Percentiles rank a stretch among this genome's conserved stretches.
Evolutionary conservation across 2,113 vertebrate genomes (phyloP).

Genomic region (Takifugu bimaculatus): DNA sequence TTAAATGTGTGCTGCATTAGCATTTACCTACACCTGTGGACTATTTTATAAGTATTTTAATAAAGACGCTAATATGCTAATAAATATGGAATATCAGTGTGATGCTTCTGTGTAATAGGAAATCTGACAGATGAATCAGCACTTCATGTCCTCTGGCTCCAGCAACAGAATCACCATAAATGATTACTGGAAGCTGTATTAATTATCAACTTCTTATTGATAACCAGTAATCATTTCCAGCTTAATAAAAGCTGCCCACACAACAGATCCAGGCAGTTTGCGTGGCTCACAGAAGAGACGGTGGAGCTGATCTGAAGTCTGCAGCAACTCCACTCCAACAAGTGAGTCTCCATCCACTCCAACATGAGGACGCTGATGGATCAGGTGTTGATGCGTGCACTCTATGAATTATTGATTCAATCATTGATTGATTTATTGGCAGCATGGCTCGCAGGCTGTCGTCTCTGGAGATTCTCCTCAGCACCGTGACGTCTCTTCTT

Average conservation of each 20-base stretch:
- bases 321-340: background rate
- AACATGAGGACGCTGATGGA: background rate
- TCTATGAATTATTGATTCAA: background rate
- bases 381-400: background rate
- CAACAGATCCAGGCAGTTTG: background rate
- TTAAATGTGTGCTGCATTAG: no score
- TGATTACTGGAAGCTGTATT: constrained; percentile 11
- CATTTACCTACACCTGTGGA: no score
- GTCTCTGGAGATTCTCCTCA: constrained; percentile 53
- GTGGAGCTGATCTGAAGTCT: background rate
- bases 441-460: constrained; percentile 45
- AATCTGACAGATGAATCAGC: background rate
- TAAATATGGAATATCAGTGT: no score
- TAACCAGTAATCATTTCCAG: constrained; percentile 9
- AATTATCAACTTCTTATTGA: constrained; percentile 6
- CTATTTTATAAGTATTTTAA: no score
- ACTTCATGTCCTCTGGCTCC: background rate
- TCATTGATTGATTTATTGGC: background rate
- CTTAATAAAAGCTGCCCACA: constrained; percentile 23
- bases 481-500: constrained; percentile 26
- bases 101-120: no score
- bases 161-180: background rate
- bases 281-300: background rate
- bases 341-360: background rate
- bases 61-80: no score